Evolutionary conservation across 1,140 invertebrate species (phyloP), one percentile per base, ranked within the genome.

Genomic region (Drosophila quadrilineata): DNA sequence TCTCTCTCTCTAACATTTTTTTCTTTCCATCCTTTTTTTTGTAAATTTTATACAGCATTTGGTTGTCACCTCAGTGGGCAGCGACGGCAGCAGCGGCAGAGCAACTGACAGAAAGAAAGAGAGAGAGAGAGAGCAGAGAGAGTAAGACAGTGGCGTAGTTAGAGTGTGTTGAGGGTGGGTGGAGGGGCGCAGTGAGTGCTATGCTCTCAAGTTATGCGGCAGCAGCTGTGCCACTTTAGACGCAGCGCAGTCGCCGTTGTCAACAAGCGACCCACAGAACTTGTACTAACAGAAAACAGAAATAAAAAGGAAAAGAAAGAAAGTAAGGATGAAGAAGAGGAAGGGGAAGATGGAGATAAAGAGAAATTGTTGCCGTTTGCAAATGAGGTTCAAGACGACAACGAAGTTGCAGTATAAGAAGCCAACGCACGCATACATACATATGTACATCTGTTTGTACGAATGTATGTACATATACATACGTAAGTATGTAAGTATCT

Each of bases 191-290:
- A 54, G 10, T 56, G 49, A 22, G 52, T n/a, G n/a, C n/a, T n/a
- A n/a, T n/a, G 57, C 45, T 56, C 57, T 62, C 73, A 72, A 76
- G 62, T 68, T 68, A 63, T 76, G 71, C 71, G 71, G 31, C 71
- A 75, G 49, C 74, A 71, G 63, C 74, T 76, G 63, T 71, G 59
- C 43, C 40, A 14, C 43, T 70, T 70, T 54, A 31, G 22, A 16
- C 41, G 40, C 31, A 53, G 43, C 57, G 64, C 64, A 66, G 46
- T 5, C 57, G 64, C 64, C 31, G 46, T 59, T 29, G 62, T 65
- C 36, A 43, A 58, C 45, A 26, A n/a, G 28, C 6, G 16, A 3
- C 38, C 28, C 38, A 22, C n/a, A 48, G 33, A 57, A 49, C 43
- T 38, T 56, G 50, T 40, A 36, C 22, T 35, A 24, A 57, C 26